phyloP scores from a whole-genome alignment of 2,888 invertebrate species.

The Lepidochitona cinerea region DNA sequence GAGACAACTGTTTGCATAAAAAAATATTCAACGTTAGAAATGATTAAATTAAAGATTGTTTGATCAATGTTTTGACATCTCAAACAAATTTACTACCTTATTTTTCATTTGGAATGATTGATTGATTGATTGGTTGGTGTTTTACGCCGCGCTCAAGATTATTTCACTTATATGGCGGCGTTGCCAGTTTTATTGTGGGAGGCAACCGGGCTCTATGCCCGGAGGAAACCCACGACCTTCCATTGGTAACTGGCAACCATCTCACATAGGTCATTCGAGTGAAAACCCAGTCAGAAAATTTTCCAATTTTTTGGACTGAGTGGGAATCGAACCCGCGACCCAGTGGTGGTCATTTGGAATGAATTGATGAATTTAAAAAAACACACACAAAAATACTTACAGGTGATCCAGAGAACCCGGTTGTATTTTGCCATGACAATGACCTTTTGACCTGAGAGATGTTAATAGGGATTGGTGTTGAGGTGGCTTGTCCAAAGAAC shows the following conservation, averaged over 20 bases:
- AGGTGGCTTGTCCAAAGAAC: constrained; percentile 25
- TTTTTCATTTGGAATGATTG: not conserved
- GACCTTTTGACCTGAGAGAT: constrained; percentile 56
- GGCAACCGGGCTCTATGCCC: too few species aligned
- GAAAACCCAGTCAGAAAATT: too few species aligned
- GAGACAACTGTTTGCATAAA: constrained; percentile 23
- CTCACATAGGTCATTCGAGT: too few species aligned
- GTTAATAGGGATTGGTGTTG: constrained; percentile 40
- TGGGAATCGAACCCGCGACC: too few species aligned
- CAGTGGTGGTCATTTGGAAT: not conserved
- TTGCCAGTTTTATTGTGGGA: too few species aligned
- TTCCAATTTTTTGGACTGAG: too few species aligned
- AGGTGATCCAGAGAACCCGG: constrained; percentile 14
- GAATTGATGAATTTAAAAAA: not conserved
- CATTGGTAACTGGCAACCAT: too few species aligned
- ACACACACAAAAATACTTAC: constrained; percentile 25
- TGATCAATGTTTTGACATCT: not conserved
- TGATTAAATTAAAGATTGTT: not conserved
- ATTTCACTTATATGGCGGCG: too few species aligned
- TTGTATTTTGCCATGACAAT: constrained; percentile 56
- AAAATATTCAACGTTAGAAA: constrained; percentile 6
- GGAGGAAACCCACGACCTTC: too few species aligned
- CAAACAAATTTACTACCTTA: not conserved
- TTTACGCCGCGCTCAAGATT: too few species aligned
- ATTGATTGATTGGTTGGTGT: too few species aligned